Evolutionary conservation across 2,797 vertebrate species (phyloP), one percentile per base, ranked within the genome.

Genomic region (Anguilla pacifica): DNA sequence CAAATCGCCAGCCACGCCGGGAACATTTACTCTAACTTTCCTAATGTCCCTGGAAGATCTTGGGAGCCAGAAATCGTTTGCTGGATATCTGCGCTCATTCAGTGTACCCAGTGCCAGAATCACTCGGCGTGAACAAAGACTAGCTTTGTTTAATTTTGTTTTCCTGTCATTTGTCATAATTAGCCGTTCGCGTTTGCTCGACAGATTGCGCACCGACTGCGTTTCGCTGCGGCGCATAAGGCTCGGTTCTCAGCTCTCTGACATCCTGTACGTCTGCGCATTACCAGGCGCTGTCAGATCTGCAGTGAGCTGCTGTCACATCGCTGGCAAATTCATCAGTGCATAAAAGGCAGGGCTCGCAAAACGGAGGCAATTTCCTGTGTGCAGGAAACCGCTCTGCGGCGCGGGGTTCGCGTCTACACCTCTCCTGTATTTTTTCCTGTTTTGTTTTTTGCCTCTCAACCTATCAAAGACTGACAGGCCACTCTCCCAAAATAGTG

Each of bases 301-400:
- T n/a, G 19, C 46, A 49, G 79, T 82, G 3, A 49, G 84, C 84
- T 43, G 57, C 84, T 85, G 84, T 59, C 84, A 59, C 35, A 10
- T 5, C 17, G 15, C 55, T 64, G 84, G 53, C 84, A 64, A 61
- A 85, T 85, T 61, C 43, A 61, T 39, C 53, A 55, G 39, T 53
- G 61, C 64, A 51, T 86, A 70, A 86, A 70, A 61, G 19, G 43
- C 22, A 46, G 17, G n/a, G 85, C 49, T 53, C 25, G 35, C 49
- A 51, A 35, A 51, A 31, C 49, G 28, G 22, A 35, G 53, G 87
- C 31, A 25, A 83, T 83, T 84, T 87, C 64, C 87, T 87, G 87
- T 87, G 82, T 43, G 82, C 51, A 57, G 64, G 43, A 82, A 82
- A 82, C 22, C 79, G 43, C 51, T 49, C 46, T 82, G 79, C 7